Conservation (phyloP, 2,797 vertebrate species). For the Columba guinea region DNA sequence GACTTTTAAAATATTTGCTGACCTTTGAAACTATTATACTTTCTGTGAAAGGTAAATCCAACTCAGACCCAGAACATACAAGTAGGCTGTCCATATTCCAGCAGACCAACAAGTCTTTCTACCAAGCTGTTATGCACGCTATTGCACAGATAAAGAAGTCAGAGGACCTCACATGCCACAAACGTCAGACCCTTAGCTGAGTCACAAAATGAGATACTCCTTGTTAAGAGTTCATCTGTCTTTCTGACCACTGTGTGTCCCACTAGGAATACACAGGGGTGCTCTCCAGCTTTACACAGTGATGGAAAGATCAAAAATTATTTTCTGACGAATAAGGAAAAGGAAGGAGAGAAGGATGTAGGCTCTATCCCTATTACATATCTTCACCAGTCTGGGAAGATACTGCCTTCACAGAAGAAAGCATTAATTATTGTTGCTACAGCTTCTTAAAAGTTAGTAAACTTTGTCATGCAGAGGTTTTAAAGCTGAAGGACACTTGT, state of each 20-base stretch:
- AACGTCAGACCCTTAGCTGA: not conserved
- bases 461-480: not conserved
- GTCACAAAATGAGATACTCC: not conserved
- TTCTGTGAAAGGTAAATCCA: not conserved
- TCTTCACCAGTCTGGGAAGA: not conserved
- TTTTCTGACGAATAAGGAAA: not conserved
- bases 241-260: not conserved
- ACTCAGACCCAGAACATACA: not conserved
- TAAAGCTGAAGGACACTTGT: not conserved
- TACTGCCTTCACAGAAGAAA: not conserved
- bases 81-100: not conserved
- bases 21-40: not conserved
- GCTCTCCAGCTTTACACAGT: not conserved
- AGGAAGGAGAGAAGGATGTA: not conserved
- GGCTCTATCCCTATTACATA: not conserved
- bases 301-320: not conserved
- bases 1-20: not conserved
- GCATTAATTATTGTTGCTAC: not conserved
- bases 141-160: not conserved
- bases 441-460: not conserved
- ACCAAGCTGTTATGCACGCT: not conserved
- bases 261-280: not conserved
- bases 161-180: not conserved
- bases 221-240: not conserved
- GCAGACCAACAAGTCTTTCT: not conserved